phyloP scores from a whole-genome alignment of 2,797 vertebrate genomes.

The Lithobates pipiens region DNA sequence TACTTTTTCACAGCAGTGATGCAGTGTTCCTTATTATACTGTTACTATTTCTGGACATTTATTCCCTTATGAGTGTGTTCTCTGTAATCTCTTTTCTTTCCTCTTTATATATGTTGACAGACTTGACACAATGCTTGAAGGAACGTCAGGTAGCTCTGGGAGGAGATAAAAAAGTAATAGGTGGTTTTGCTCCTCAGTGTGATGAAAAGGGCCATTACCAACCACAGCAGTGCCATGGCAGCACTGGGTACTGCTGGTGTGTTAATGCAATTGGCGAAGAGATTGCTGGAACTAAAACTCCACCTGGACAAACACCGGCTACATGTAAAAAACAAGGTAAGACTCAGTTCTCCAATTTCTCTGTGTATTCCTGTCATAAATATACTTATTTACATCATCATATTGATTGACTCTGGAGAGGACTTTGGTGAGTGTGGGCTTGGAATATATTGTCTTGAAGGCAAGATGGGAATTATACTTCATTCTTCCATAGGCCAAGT shows the following conservation, averaged over 20 bases:
- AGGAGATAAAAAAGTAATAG: not conserved
- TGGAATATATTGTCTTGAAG: no score
- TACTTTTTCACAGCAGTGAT: no score
- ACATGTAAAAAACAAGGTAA: not conserved
- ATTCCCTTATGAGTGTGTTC: not conserved
- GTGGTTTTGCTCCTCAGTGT: conserved; percentile 12
- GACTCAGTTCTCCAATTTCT: not conserved
- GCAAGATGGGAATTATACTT: no score
- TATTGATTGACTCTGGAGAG: no score
- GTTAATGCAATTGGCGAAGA: not conserved
- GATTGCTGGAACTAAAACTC: not conserved
- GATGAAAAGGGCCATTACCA: conserved; percentile 4
- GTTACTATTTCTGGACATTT: no score
- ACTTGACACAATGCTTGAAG: not conserved
- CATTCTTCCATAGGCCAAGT: no score
- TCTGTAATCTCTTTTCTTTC: not conserved
- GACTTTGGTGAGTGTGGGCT: no score
- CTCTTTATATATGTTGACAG: not conserved
- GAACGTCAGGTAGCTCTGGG: not conserved
- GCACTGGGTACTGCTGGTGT: conserved; percentile 36
- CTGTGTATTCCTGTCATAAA: not conserved
- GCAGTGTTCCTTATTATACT: no score
- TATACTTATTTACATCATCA: no score
- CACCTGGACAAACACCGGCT: not conserved
- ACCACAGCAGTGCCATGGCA: conserved; percentile 7